Conservation (phyloP, 2,113 vertebrate genomes). For the Anhinga rufa region DNA sequence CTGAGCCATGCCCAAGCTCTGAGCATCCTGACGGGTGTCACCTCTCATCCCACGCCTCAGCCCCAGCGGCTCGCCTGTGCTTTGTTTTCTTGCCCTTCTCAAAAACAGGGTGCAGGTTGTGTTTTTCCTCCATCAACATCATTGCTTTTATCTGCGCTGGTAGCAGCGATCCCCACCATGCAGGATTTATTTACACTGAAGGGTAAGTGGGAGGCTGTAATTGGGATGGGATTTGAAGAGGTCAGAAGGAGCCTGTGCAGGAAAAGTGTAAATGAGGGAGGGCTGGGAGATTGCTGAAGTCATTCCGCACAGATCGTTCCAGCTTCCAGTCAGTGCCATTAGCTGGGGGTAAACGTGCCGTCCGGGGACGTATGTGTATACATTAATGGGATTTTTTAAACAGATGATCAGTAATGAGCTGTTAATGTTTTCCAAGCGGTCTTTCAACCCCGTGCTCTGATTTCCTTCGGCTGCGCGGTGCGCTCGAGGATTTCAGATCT, state of each 20-base stretch:
- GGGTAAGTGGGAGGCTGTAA: constrained; percentile 56
- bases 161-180: neutral
- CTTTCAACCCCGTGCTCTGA: neutral
- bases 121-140: neutral
- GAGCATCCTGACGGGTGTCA: neutral
- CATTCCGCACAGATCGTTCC: neutral
- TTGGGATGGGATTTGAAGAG: constrained; percentile 58
- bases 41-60: neutral
- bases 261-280: constrained; percentile 23
- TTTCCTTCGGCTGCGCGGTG: accelerated
- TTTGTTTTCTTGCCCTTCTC: neutral
- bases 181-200: constrained; percentile 48
- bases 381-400: constrained; percentile 29
- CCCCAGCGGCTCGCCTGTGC: accelerated
- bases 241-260: constrained; percentile 23
- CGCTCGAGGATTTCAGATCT: accelerated
- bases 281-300: neutral
- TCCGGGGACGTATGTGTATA: neutral
- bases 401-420: constrained; percentile 50
- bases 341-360: neutral
- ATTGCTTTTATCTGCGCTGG: neutral
- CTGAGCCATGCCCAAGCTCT: neutral
- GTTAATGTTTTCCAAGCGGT: constrained; percentile 46
- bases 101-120: neutral
- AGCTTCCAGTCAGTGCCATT: constrained; percentile 29